phyloP scores from a whole-genome alignment of 2,888 invertebrate species.

The Troglohyphantes excavatus region DNA sequence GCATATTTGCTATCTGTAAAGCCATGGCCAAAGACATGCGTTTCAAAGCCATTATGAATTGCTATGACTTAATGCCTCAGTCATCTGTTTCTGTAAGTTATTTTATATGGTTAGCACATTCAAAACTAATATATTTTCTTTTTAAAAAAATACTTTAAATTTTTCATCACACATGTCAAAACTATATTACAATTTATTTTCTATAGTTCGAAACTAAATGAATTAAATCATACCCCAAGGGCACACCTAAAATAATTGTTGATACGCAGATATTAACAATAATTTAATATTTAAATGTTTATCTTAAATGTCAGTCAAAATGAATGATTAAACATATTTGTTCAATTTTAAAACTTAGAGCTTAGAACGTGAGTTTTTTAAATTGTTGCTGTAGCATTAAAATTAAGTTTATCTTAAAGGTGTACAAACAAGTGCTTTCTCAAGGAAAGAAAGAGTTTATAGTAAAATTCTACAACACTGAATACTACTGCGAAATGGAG shows the following conservation, averaged over 20 bases:
- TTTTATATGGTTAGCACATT: too few relatives aligned
- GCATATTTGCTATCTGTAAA: slow-evolving; percentile 68
- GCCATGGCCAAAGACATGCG: slow-evolving; percentile 44
- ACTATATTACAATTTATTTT: too few relatives aligned
- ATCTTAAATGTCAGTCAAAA: background rate
- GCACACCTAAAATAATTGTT: too few relatives aligned
- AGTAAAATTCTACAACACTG: slow-evolving; percentile 48
- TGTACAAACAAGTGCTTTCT: slow-evolving; percentile 64
- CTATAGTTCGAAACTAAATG: too few relatives aligned
- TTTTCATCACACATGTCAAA: too few relatives aligned
- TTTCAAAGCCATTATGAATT: slow-evolving; percentile 59
- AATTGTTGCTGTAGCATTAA: too few relatives aligned
- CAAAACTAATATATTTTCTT: too few relatives aligned
- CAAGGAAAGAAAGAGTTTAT: slow-evolving; percentile 55
- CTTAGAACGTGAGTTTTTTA: background rate
- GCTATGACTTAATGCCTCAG: slow-evolving; percentile 46
- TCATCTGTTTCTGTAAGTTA: slow-evolving; percentile 55
- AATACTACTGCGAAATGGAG: slow-evolving; percentile 60
- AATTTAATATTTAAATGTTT: background rate
- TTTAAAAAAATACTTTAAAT: too few relatives aligned
- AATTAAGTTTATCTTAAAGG: slow-evolving; percentile 18
- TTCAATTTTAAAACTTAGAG: background rate
- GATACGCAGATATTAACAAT: too few relatives aligned
- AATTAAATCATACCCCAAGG: too few relatives aligned
- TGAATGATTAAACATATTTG: background rate